A percentile compares a stretch with the other conserved stretches of the same genome.
Evolutionary conservation across 2,888 invertebrate genomes (phyloP).

Genomic region (Heliconius ismenius): DNA sequence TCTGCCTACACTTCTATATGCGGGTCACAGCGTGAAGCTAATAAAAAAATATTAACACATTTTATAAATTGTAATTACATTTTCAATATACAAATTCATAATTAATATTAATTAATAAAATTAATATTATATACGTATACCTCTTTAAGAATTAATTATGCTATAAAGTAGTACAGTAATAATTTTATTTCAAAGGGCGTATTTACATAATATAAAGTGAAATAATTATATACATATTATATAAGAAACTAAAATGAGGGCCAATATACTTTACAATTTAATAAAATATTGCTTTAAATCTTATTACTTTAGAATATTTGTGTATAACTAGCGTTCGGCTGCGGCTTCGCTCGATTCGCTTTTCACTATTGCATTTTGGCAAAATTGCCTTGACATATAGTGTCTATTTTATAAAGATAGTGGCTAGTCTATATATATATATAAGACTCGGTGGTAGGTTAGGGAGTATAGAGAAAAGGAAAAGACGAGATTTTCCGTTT

Average conservation of each 20-base stretch:
- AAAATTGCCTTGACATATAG: no score
- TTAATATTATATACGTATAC: not conserved
- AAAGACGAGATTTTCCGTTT: not conserved
- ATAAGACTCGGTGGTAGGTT: not conserved
- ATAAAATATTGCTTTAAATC: not conserved
- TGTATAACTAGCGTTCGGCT: no score
- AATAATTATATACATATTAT: not conserved
- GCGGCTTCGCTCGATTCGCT: no score
- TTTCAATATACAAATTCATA: not conserved
- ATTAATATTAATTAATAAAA: slow-evolving; percentile 1
- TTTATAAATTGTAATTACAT: not conserved
- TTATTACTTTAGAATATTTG: no score
- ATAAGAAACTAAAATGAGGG: not conserved
- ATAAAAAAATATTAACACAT: not conserved
- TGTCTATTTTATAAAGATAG: no score
- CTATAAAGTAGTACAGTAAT: not conserved
- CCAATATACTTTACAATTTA: not conserved
- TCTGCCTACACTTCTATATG: not conserved
- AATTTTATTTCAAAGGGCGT: not conserved
- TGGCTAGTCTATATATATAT: no score
- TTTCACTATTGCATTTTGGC: no score
- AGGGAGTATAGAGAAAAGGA: not conserved
- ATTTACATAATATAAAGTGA: not conserved
- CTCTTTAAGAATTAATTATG: not conserved
- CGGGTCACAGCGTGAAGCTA: not conserved